Conservation (phyloP, 2,888 invertebrate genomes). For the Xestia ashworthii region DNA sequence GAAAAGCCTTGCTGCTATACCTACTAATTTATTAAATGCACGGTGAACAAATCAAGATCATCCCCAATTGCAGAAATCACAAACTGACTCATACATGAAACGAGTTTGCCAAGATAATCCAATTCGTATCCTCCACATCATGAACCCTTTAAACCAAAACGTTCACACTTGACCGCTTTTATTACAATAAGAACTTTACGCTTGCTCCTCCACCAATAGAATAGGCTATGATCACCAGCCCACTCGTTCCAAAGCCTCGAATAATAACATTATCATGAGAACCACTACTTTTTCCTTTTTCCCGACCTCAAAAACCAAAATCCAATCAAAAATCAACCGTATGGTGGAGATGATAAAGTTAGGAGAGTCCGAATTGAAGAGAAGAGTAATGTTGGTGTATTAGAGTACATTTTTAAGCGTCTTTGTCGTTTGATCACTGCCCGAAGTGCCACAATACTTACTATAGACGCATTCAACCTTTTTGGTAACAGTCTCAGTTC, state of each 20-base stretch:
- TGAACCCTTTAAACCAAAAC: slow-evolving; percentile 53
- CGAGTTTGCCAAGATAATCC: slow-evolving; percentile 14
- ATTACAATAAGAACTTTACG: slow-evolving; percentile 79
- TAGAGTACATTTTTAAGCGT: slow-evolving; percentile 84
- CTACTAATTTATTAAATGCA: not conserved
- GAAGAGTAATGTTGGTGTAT: slow-evolving; percentile 70
- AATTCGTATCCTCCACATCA: slow-evolving; percentile 22
- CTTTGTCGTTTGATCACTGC: slow-evolving; percentile 86
- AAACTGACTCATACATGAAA: not conserved
- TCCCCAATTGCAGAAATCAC: not conserved
- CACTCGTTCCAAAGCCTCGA: slow-evolving; percentile 83
- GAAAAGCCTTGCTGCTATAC: not conserved
- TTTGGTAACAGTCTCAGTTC: slow-evolving; percentile 77
- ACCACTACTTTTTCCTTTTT: slow-evolving; percentile 70
- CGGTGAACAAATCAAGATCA: not conserved
- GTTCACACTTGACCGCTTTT: slow-evolving; percentile 68
- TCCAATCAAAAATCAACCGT: slow-evolving; percentile 66
- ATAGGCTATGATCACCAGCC: slow-evolving; percentile 86
- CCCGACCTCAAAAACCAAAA: slow-evolving; percentile 35
- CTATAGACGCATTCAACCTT: slow-evolving; percentile 79
- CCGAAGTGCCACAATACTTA: slow-evolving; percentile 81
- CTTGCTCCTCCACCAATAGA: slow-evolving; percentile 82
- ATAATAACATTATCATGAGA: slow-evolving; percentile 88
- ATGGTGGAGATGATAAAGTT: slow-evolving; percentile 39
- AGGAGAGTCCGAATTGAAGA: not conserved